Base-by-base conservation (phyloP, 2,888 invertebrate genomes). In the Cordilura impudica region DNA sequence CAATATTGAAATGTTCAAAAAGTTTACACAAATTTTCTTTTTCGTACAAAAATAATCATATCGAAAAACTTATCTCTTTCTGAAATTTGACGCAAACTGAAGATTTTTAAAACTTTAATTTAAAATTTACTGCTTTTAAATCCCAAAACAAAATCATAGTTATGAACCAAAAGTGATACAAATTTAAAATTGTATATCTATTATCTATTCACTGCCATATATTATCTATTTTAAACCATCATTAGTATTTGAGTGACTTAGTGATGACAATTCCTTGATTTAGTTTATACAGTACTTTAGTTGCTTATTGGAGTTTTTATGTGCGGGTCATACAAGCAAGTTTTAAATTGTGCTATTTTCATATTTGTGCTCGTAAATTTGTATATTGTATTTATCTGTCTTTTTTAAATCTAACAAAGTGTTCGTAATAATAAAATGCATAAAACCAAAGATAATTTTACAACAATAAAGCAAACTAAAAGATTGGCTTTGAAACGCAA, bases 381-480 rank as follows among this genome's bases (percentile, higher is more conserved):
- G 26, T 35, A n/a, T n/a, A n/a, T n/a, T 39, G 2, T 39, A 31
- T 31, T 10, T 1, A 31, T 31, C 1, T 2, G 4, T n/a, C 1
- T 2, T 4, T n/a, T n/a, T n/a, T n/a, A n/a, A 39, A 39, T n/a
- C 2, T 5, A 49, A 23, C 7, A 14, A 18, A 23, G 21, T 49
- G 49, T 12, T 19, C 4, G n/a, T 10, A 49, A n/a, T 14, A 14
- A n/a, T 21, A 53, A 53, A 26, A 53, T 53, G 51, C 23, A 26
- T 49, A 21, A 31, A n/a, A 19, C 1, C 12, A 23, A 51, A 5
- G 47, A 61, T 4, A 26, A 26, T n/a, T 63, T 35, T 35, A 49
- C 35, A 6, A 86, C 86, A 5, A 86, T 86, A 0, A 56, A 58
- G 5, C 63, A 63, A 35, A 75, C 81, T 2, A 74, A 51, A 61